phyloP scores from a whole-genome alignment of 2,113 vertebrate species.

The Leucopsar rothschildi region DNA sequence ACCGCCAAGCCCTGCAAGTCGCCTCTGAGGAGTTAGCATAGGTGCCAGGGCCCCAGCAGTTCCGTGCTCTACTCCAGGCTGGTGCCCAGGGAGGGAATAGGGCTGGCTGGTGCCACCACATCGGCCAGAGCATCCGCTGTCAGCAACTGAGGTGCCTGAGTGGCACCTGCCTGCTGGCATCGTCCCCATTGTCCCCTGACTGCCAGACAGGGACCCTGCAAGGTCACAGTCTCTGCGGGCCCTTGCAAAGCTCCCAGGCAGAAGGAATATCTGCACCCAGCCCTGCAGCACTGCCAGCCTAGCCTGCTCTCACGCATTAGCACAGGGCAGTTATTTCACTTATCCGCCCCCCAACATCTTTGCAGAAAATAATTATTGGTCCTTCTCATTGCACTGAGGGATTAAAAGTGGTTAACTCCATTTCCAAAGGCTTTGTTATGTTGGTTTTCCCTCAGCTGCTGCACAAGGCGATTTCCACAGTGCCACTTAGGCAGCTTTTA shows the following conservation, averaged over 20 bases:
- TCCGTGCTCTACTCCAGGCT: rapidly evolving
- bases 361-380: conserved; percentile 56
- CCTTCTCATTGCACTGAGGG: conserved; percentile 6
- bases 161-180: neutral
- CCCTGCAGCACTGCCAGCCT: neutral
- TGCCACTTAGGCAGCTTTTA: conserved; percentile 59
- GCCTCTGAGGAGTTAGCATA: rapidly evolving
- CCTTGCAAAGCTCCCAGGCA: neutral
- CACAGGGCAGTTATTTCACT: conserved; percentile 19
- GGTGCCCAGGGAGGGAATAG: rapidly evolving
- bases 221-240: neutral
- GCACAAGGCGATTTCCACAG: conserved; percentile 56
- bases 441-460: conserved; percentile 56
- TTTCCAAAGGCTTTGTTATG: conserved; percentile 68
- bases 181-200: neutral
- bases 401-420: conserved; percentile 68
- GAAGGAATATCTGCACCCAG: neutral
- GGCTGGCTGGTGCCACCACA: neutral
- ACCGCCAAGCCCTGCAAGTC: neutral
- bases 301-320: neutral
- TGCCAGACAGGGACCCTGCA: neutral
- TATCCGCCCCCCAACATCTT: neutral
- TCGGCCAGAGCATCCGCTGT: rapidly evolving
- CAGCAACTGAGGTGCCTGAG: neutral
- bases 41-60: neutral